phyloP scores from a whole-genome alignment of 1,140 invertebrate genomes.

The Ips nitidus region DNA sequence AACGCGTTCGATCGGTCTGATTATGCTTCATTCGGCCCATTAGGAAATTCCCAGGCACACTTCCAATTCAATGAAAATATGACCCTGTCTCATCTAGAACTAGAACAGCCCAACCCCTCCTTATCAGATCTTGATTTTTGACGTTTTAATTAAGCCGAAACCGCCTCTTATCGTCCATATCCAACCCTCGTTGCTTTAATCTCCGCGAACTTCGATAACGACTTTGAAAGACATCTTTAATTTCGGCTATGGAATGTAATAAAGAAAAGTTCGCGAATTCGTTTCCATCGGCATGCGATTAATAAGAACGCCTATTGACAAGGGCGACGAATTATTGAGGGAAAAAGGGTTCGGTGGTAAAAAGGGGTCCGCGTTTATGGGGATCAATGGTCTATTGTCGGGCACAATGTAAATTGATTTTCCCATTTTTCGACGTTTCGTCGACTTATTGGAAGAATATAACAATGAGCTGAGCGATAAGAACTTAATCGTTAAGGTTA shows the following conservation, averaged over 20 bases:
- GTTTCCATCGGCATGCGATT: constrained; percentile 11
- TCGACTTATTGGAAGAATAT: no score
- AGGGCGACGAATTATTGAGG: constrained; percentile 8
- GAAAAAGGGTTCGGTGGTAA: constrained; percentile 4
- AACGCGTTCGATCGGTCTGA: not conserved
- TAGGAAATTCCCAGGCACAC: not conserved
- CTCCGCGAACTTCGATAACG: constrained; percentile 4
- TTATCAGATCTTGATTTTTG: no score
- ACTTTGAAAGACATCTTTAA: constrained; percentile 19
- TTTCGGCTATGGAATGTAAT: constrained; percentile 15
- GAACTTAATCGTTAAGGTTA: no score
- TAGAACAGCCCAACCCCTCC: no score
- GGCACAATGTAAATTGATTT: no score
- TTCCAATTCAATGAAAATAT: no score
- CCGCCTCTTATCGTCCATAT: not conserved
- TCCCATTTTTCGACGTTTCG: no score
- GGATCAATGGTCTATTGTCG: no score
- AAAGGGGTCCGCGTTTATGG: not conserved
- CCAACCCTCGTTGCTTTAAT: not conserved
- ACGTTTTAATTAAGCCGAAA: not conserved
- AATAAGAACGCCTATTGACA: constrained; percentile 5
- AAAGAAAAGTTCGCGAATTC: constrained; percentile 16
- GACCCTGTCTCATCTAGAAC: no score
- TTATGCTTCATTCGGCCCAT: not conserved
- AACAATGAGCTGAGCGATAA: no score